A percentile compares a stretch with the other conserved stretches of the same genome.
Evolutionary conservation across 2,888 invertebrate genomes (phyloP).

Genomic region (Dolichopus griseipennis): DNA sequence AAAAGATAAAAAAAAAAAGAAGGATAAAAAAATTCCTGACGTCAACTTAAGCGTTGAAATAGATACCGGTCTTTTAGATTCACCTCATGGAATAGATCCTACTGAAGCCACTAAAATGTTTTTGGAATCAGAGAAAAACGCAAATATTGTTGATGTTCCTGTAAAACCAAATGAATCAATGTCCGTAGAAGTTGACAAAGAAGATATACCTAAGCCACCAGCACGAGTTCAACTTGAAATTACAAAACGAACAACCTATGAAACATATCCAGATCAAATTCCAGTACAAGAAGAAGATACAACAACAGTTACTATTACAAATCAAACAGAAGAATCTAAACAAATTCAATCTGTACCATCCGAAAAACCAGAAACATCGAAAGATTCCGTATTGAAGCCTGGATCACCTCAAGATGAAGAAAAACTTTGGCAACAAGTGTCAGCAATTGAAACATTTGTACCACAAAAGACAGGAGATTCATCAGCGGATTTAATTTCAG

Average conservation of each 20-base stretch:
- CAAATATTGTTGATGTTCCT: constrained; percentile 15
- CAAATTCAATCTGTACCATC: constrained; percentile 30
- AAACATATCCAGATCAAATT: constrained; percentile 29
- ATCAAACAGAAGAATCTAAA: constrained; percentile 34
- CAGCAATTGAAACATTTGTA: constrained; percentile 24
- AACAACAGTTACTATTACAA: constrained; percentile 28
- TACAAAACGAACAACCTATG: constrained; percentile 33
- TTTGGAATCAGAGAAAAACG: constrained; percentile 24
- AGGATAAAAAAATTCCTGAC: constrained; percentile 41
- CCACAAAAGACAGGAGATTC: constrained; percentile 20
- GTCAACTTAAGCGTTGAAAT: constrained; percentile 36
- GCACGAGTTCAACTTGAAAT: constrained; percentile 34
- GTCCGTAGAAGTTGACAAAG: background rate
- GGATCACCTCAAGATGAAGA: constrained; percentile 35
- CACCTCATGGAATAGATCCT: constrained; percentile 26
- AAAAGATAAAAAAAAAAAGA: constrained; percentile 18
- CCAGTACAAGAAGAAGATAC: constrained; percentile 31
- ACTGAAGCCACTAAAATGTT: constrained; percentile 13
- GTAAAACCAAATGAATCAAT: constrained; percentile 14
- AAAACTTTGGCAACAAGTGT: constrained; percentile 32
- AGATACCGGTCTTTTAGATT: constrained; percentile 24
- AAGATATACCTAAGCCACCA: constrained; percentile 15
- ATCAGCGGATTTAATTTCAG: constrained; percentile 16
- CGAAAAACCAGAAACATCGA: background rate
- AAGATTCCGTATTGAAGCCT: constrained; percentile 46